These are phyloP conservation scores for Cheilosia variabilis DNA, from an alignment of 2,888 invertebrate genomes.

Conservation along the genomic window DNA sequence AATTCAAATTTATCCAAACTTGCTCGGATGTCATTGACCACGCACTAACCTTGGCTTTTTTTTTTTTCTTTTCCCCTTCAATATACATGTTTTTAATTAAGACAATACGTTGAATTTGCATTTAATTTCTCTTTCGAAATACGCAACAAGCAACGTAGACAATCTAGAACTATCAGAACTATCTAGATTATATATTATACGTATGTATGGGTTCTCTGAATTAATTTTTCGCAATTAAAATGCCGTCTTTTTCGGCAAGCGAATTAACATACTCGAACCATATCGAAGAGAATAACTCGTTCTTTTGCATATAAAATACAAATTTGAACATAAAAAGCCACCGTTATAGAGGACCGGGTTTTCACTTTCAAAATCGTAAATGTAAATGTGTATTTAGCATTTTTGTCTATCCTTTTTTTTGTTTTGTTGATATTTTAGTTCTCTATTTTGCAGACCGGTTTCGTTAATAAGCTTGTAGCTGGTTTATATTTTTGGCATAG, in stretches of 20 bases:
- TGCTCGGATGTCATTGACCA: slow-evolving; percentile 15
- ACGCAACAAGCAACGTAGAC: neutral
- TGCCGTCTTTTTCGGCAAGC: neutral
- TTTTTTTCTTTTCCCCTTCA: neutral
- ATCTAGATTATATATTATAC: too few relatives aligned
- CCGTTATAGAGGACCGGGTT: neutral
- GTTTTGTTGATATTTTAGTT: neutral
- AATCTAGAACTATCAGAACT: neutral
- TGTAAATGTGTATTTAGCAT: neutral
- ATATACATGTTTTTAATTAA: neutral
- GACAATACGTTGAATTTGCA: neutral
- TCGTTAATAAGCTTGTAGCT: neutral
- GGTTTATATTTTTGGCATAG: slow-evolving; percentile 10
- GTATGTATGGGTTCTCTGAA: neutral
- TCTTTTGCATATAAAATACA: neutral
- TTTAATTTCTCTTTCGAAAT: neutral
- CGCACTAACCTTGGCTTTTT: slow-evolving; percentile 2
- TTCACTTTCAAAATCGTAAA: neutral
- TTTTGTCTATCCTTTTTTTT: neutral
- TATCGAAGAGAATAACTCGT: neutral
- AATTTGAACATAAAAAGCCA: neutral
- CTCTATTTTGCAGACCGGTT: slow-evolving; percentile 4
- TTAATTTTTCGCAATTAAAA: neutral
- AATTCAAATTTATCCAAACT: neutral
- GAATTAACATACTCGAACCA: neutral